A percentile compares a stretch with the other conserved stretches of the same genome.
Conservation (phyloP, 2,797 vertebrate species). For the Microhierax caerulescens region DNA sequence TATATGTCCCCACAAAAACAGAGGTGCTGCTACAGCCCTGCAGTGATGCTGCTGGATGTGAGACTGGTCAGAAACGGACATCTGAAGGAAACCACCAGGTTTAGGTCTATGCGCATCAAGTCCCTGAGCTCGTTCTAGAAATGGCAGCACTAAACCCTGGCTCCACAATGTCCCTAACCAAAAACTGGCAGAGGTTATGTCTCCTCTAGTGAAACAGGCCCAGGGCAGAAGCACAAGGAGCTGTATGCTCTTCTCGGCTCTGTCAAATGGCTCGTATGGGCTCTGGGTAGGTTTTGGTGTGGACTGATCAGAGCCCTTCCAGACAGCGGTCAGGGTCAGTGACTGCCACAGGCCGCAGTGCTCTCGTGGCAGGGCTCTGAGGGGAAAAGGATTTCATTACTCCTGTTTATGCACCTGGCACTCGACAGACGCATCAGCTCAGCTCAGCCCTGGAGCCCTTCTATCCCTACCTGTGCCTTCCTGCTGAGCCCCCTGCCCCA, state of each 20-base stretch:
- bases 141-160: not conserved
- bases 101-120: not conserved
- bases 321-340: not conserved
- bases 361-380: not conserved
- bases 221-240: not conserved
- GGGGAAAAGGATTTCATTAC: not conserved
- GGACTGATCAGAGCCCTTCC: not conserved
- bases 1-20: not conserved
- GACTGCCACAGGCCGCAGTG: not conserved
- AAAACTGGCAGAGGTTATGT: not conserved
- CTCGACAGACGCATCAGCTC: fast-evolving
- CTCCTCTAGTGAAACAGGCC: not conserved
- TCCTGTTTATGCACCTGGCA: not conserved
- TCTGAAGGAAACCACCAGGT: not conserved
- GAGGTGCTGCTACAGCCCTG: not conserved
- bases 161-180: not conserved
- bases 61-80: not conserved
- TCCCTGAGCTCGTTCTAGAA: not conserved
- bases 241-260: not conserved
- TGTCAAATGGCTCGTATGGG: not conserved
- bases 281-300: not conserved
- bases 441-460: not conserved
- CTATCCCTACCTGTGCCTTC: fast-evolving
- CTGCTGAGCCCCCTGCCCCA: not conserved
- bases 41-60: not conserved